These are phyloP conservation scores for Saturnia pavonia DNA, from an alignment of 2,888 invertebrate genomes.

Conservation along the genomic window DNA sequence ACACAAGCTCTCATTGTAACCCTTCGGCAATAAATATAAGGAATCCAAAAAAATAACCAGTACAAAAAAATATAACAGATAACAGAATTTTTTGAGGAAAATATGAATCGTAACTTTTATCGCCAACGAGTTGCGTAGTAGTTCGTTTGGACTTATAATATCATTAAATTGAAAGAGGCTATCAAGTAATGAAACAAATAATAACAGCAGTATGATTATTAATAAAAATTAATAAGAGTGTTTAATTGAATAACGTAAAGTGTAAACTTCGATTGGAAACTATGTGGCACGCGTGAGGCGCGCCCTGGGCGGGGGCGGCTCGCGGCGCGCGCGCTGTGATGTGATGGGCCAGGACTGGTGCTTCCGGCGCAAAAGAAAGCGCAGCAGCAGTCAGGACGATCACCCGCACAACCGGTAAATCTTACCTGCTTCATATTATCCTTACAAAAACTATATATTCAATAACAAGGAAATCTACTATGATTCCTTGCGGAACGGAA, in stretches of 20 bases:
- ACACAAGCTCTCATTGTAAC: background rate
- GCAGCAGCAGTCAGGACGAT: constrained; percentile 84
- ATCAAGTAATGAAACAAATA: background rate
- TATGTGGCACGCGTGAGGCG: constrained; percentile 56
- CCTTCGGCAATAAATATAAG: background rate
- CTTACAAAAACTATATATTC: background rate
- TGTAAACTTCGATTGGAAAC: background rate
- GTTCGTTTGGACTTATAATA: background rate
- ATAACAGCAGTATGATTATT: background rate
- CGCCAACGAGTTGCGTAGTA: background rate
- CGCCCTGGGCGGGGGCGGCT: constrained; percentile 79
- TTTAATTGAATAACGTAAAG: background rate
- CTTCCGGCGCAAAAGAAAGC: constrained; percentile 86
- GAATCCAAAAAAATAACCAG: background rate
- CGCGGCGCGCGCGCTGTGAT: constrained; percentile 80
- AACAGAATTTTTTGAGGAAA: background rate
- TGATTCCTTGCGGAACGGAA: no score
- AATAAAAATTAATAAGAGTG: background rate
- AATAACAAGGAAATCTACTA: background rate
- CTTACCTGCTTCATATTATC: constrained; percentile 17
- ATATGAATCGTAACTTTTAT: background rate
- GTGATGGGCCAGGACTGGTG: constrained; percentile 90
- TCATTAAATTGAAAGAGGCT: background rate
- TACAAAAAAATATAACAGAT: background rate
- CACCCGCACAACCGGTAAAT: constrained; percentile 81